phyloP scores from a whole-genome alignment of 2,888 invertebrate genomes.

The Hyles lineata region DNA sequence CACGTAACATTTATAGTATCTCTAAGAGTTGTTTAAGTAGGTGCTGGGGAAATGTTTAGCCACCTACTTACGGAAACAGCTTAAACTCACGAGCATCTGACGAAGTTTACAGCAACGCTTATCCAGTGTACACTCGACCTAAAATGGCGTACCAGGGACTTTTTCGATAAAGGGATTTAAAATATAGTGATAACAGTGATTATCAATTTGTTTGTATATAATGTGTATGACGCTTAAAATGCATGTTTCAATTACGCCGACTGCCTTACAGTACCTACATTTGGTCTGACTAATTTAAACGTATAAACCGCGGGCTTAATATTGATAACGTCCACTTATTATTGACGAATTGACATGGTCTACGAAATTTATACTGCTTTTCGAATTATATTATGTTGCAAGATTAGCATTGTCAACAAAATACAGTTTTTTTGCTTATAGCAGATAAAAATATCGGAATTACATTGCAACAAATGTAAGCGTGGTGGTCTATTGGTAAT shows the following conservation, averaged over 20 bases:
- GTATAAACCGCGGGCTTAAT: not conserved
- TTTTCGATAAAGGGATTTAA: slow-evolving; percentile 17
- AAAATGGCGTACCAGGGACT: not conserved
- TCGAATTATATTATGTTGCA: no score
- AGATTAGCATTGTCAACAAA: no score
- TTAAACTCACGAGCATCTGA: not conserved
- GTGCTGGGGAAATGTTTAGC: not conserved
- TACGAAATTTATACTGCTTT: no score
- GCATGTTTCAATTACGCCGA: not conserved
- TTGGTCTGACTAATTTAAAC: not conserved
- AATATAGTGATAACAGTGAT: not conserved
- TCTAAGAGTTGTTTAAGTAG: not conserved
- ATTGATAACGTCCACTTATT: not conserved
- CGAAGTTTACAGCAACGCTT: not conserved
- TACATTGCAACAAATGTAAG: no score
- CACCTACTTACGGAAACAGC: not conserved
- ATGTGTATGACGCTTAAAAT: not conserved
- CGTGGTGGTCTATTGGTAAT: no score
- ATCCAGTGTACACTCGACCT: not conserved
- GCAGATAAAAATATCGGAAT: no score
- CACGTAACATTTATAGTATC: not conserved
- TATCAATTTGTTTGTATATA: not conserved
- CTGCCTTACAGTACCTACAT: not conserved
- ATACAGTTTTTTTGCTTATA: no score
- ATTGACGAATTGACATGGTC: no score